Percentiles rank a stretch among this genome's conserved stretches.
Evolutionary conservation across 2,888 invertebrate species (phyloP).

Genomic region (Cheilosia pagana): DNA sequence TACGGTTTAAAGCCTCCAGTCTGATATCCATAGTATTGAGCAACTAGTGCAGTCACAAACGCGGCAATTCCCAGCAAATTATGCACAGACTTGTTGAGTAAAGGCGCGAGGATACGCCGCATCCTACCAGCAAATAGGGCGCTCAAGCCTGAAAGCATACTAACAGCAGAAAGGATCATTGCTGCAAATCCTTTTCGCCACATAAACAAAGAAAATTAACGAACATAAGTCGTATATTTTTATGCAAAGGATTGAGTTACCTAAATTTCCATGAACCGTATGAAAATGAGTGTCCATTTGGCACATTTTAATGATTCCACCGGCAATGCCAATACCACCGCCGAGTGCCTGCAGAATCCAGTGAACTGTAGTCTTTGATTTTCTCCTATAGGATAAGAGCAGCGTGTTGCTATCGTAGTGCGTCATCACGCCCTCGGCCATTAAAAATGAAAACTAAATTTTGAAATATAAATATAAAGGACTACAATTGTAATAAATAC

Average conservation of each 20-base stretch:
- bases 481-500: slow-evolving; percentile 54
- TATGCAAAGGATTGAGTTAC: slow-evolving; percentile 66
- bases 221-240: not conserved
- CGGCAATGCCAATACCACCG: slow-evolving; percentile 80
- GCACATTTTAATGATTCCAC: slow-evolving; percentile 80
- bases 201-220: not conserved
- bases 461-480: not conserved
- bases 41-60: slow-evolving; percentile 80
- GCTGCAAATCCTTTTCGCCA: slow-evolving; percentile 79
- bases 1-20: slow-evolving; percentile 78
- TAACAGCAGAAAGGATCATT: slow-evolving; percentile 79
- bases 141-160: slow-evolving; percentile 79
- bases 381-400: slow-evolving; percentile 78
- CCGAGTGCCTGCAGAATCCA: slow-evolving; percentile 81
- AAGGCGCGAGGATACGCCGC: slow-evolving; percentile 78
- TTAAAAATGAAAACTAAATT: slow-evolving; percentile 80
- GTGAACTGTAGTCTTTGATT: slow-evolving; percentile 81
- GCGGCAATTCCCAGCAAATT: slow-evolving; percentile 79
- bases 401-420: slow-evolving; percentile 80
- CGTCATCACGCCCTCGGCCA: slow-evolving; percentile 82
- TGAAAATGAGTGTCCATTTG: slow-evolving; percentile 78
- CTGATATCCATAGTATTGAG: slow-evolving; percentile 81
- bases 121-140: slow-evolving; percentile 79
- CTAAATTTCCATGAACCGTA: slow-evolving; percentile 79
- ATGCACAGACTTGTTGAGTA: slow-evolving; percentile 81